A percentile compares a stretch with the other conserved stretches of the same genome.
These are phyloP conservation scores for Phania funesta DNA, from an alignment of 2,888 invertebrate genomes.

Conservation along the genomic window DNA sequence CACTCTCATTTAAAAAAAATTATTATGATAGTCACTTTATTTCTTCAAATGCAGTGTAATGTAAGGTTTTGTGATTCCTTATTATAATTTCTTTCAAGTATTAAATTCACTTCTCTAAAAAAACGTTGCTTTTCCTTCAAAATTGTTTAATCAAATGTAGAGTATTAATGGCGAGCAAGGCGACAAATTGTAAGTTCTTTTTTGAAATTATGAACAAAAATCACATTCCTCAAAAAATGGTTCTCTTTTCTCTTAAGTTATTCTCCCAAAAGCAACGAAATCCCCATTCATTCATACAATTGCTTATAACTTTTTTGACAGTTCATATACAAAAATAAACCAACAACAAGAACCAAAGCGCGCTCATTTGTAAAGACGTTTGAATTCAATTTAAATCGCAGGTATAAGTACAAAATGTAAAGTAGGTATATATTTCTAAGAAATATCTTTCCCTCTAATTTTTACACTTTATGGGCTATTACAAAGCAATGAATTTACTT, in stretches of 20 bases:
- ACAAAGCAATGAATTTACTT: not conserved
- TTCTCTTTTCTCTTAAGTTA: conserved; percentile 32
- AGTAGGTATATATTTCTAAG: not conserved
- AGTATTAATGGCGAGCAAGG: conserved; percentile 23
- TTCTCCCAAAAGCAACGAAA: conserved; percentile 43
- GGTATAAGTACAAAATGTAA: not conserved
- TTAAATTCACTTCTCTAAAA: conserved; percentile 2
- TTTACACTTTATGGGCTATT: not conserved
- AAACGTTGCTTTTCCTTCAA: conserved; percentile 46
- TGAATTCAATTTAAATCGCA: conserved; percentile 7
- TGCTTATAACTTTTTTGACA: conserved; percentile 44
- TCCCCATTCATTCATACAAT: conserved; percentile 28
- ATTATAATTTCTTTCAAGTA: conserved; percentile 3
- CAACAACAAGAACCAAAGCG: conserved; percentile 36
- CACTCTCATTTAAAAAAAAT: conserved; percentile 10
- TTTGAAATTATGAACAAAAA: conserved; percentile 49
- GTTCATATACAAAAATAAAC: conserved; percentile 19
- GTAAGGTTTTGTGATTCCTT: conserved; percentile 31
- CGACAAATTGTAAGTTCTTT: conserved; percentile 38
- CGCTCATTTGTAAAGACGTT: conserved; percentile 30
- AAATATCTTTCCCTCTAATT: not conserved
- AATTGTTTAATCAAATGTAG: conserved; percentile 41
- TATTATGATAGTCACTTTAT: conserved; percentile 15
- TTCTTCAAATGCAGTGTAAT: conserved; percentile 16
- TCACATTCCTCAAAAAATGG: conserved; percentile 53